Percentiles rank a stretch among this genome's conserved stretches.
Conservation (phyloP, 2,888 invertebrate genomes). For the Erebia palarica region DNA sequence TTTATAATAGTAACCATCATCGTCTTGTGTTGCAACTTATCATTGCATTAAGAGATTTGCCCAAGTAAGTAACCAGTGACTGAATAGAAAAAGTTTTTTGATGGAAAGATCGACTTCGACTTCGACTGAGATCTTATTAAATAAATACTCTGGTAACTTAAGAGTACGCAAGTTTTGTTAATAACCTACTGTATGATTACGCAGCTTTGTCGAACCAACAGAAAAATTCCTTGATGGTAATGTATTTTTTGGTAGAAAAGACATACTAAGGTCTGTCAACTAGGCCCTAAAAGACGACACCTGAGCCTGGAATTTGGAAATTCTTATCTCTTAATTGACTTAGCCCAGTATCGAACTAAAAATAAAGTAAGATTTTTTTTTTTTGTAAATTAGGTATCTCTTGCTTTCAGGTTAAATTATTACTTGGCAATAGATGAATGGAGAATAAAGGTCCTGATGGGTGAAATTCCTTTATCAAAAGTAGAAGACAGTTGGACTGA, state of each 20-base stretch:
- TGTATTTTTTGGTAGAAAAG: no score
- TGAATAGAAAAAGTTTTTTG: background rate
- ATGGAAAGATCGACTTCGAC: no score
- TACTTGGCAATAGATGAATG: constrained; percentile 82
- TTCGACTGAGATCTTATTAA: no score
- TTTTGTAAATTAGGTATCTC: background rate
- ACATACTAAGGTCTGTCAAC: no score
- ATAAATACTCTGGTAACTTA: no score
- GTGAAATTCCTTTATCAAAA: constrained; percentile 60
- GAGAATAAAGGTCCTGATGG: constrained; percentile 74
- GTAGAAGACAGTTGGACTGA: constrained; percentile 76
- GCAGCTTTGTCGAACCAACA: no score
- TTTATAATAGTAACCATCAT: constrained; percentile 69
- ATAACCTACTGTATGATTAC: no score
- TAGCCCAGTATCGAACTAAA: background rate
- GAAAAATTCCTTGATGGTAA: no score
- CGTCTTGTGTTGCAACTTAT: constrained; percentile 77
- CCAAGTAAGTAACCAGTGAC: constrained; percentile 64
- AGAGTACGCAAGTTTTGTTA: no score
- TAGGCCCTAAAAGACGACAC: no score
- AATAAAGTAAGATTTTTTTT: background rate
- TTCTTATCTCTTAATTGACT: no score
- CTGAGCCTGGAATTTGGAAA: no score
- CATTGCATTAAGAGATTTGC: constrained; percentile 79
- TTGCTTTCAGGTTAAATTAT: constrained; percentile 74